Evolutionary conservation across 2,113 vertebrate species (phyloP).

Genomic region (Indicator indicator): DNA sequence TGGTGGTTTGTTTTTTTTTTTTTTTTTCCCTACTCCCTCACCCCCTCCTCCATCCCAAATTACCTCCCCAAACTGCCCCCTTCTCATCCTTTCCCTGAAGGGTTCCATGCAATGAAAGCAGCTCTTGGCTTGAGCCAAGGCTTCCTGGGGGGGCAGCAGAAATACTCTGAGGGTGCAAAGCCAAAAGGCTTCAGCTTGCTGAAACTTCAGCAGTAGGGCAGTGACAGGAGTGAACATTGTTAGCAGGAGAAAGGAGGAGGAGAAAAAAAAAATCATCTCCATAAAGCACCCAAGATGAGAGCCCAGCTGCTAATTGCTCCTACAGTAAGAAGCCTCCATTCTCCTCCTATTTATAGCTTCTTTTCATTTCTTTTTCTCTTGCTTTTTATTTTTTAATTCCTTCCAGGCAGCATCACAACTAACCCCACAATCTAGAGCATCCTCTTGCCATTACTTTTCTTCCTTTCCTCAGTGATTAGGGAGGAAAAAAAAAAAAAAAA

Average conservation of each 20-base stretch:
- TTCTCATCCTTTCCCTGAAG: neutral
- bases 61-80: neutral
- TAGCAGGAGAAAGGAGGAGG: neutral
- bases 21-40: too few relatives aligned
- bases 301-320: constrained; percentile 67
- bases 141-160: neutral
- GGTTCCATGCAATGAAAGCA: neutral
- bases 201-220: constrained; percentile 49
- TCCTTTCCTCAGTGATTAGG: neutral
- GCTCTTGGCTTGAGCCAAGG: neutral
- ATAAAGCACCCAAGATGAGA: constrained; percentile 41
- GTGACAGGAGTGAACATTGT: constrained; percentile 23
- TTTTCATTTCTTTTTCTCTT: neutral
- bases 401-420: constrained; percentile 47
- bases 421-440: constrained; percentile 18
- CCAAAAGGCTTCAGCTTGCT: neutral
- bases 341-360: constrained; percentile 60
- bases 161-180: neutral
- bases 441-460: constrained; percentile 46
- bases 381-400: neutral
- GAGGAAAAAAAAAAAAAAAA: neutral
- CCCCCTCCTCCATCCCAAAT: too few relatives aligned
- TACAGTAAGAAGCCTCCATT: constrained; percentile 37
- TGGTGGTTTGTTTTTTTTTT: too few relatives aligned
- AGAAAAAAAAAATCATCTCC: neutral